Percentiles rank a stretch among this genome's conserved stretches.
These are phyloP conservation scores for Hydroisotoma schaefferi DNA, from an alignment of 2,888 invertebrate species.

Conservation along the genomic window DNA sequence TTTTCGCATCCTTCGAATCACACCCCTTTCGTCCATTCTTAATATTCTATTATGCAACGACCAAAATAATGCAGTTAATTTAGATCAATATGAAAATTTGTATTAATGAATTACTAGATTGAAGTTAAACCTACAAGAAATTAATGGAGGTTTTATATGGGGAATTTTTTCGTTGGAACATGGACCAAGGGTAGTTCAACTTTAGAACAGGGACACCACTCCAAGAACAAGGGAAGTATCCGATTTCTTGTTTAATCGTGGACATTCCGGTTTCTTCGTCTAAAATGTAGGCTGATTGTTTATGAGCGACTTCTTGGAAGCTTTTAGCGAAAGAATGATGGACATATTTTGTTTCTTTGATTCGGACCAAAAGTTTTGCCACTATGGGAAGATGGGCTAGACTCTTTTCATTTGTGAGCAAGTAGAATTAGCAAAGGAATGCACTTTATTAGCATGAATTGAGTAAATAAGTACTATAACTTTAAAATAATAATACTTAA, in stretches of 20 bases:
- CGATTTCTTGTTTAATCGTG: slow-evolving; percentile 14
- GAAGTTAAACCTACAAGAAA: slow-evolving; percentile 22
- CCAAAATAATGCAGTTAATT: neutral
- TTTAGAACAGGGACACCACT: slow-evolving; percentile 21
- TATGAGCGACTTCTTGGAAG: slow-evolving; percentile 18
- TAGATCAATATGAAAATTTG: neutral
- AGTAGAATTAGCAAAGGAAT: neutral
- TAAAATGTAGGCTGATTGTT: slow-evolving; percentile 31
- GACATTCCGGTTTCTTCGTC: slow-evolving; percentile 37
- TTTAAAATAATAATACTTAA: neutral
- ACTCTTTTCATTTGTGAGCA: neutral
- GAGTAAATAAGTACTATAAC: neutral
- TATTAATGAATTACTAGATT: neutral
- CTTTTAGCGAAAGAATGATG: slow-evolving; percentile 24
- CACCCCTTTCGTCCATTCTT: slow-evolving; percentile 18
- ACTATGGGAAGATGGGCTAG: slow-evolving; percentile 12
- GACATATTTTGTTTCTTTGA: slow-evolving; percentile 14
- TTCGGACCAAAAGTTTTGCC: slow-evolving; percentile 4
- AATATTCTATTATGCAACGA: slow-evolving; percentile 15
- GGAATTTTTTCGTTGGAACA: slow-evolving; percentile 33
- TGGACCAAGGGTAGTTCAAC: slow-evolving; percentile 35
- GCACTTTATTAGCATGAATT: neutral
- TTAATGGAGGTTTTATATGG: slow-evolving; percentile 24
- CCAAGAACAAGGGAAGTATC: slow-evolving; percentile 30
- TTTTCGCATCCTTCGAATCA: slow-evolving; percentile 14